Evolutionary conservation across 2,113 vertebrate species (phyloP).

Genomic region (Halichoeres trimaculatus): DNA sequence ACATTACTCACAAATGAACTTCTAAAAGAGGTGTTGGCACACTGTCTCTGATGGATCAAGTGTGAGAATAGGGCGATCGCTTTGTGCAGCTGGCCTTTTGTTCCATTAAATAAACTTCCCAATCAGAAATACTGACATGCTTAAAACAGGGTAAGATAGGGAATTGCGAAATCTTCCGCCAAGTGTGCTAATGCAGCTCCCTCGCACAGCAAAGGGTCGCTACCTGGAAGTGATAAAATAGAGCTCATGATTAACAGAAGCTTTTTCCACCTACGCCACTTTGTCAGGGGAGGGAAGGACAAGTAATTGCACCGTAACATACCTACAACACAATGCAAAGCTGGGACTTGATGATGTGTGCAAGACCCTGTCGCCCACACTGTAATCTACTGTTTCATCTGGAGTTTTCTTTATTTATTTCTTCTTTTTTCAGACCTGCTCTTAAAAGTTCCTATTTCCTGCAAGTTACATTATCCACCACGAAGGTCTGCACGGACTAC

Average conservation of each 20-base stretch:
- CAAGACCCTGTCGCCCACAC: conserved; percentile 74
- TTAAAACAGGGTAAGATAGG: conserved; percentile 45
- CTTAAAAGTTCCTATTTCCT: conserved; percentile 47
- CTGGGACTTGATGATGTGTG: conserved; percentile 78
- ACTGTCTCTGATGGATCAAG: conserved; percentile 40
- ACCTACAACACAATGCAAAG: conserved; percentile 72
- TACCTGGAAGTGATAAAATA: conserved; percentile 80
- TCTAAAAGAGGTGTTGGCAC: conserved; percentile 27
- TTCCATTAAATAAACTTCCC: conserved; percentile 70
- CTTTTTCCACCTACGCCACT: conserved; percentile 73
- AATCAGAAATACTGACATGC: conserved; percentile 47
- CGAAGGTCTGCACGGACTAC: not conserved
- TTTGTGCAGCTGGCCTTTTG: conserved; percentile 52
- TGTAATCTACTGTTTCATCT: conserved; percentile 58
- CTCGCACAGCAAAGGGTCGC: conserved; percentile 49
- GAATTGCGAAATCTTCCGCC: conserved; percentile 50
- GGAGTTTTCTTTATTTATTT: not conserved
- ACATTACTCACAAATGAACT: conserved; percentile 65
- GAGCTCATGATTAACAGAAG: conserved; percentile 81
- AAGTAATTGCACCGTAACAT: conserved; percentile 78
- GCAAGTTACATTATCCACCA: conserved; percentile 17
- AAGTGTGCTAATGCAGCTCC: conserved; percentile 71
- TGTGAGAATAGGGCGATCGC: conserved; percentile 45
- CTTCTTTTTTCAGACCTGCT: not conserved
- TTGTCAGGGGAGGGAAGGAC: conserved; percentile 70